Evolutionary conservation across 2,113 vertebrate species (phyloP).

Genomic region (Lucifuga dentata): DNA sequence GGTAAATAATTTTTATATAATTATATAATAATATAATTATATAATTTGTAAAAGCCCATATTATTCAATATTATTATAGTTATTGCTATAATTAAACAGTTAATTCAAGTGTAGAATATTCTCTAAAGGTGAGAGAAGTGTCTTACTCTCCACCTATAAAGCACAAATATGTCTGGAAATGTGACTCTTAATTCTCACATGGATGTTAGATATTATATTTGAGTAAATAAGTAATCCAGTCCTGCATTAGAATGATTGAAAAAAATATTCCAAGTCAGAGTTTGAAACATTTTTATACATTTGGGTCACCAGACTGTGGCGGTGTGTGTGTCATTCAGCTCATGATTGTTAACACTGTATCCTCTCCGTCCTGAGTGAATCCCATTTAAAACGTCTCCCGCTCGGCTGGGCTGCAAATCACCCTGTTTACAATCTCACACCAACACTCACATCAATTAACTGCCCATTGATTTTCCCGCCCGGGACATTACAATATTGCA

Average conservation of each 20-base stretch:
- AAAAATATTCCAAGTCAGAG: background rate
- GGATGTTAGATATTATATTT: no score
- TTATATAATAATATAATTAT: no score
- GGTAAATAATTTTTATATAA: no score
- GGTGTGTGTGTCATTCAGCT: slow-evolving; percentile 74
- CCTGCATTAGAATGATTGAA: background rate
- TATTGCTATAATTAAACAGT: no score
- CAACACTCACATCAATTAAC: slow-evolving; percentile 91
- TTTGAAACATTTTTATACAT: slow-evolving; percentile 42
- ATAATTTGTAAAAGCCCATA: no score
- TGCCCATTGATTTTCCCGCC: slow-evolving; percentile 84
- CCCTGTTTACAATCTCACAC: slow-evolving; percentile 90
- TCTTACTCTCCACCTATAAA: no score
- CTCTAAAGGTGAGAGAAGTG: no score
- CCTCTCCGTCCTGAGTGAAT: slow-evolving; percentile 79
- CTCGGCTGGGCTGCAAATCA: slow-evolving; percentile 89
- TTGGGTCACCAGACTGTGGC: slow-evolving; percentile 59
- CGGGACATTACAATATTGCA: slow-evolving; percentile 84
- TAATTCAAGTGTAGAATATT: no score
- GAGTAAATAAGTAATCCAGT: background rate
- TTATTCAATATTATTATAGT: no score
- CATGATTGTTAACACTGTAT: slow-evolving; percentile 69
- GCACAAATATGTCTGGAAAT: no score
- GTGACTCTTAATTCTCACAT: no score
- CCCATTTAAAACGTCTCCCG: slow-evolving; percentile 85